phyloP scores from a whole-genome alignment of 2,797 vertebrate species.

The Acanthiza pusilla region DNA sequence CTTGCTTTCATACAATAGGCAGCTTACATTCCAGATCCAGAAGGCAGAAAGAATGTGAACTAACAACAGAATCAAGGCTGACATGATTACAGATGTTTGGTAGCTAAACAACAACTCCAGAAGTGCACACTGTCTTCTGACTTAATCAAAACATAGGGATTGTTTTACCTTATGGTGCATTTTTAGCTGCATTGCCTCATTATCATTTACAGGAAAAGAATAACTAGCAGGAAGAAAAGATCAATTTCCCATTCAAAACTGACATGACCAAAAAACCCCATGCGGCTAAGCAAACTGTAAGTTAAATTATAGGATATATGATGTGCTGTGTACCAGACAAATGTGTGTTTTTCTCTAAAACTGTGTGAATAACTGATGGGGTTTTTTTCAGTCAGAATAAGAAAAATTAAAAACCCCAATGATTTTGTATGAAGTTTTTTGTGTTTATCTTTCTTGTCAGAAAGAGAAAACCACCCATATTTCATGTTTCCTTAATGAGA shows the following conservation, averaged over 20 bases:
- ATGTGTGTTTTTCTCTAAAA: neutral
- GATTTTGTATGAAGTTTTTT: neutral
- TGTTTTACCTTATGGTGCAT: neutral
- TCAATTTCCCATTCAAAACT: conserved; percentile 7
- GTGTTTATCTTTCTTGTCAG: neutral
- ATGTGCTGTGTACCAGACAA: neutral
- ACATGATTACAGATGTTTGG: neutral
- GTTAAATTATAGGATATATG: conserved; percentile 34
- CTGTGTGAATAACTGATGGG: neutral
- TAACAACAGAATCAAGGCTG: neutral
- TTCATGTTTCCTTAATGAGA: neutral
- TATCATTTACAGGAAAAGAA: conserved; percentile 31
- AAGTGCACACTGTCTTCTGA: neutral
- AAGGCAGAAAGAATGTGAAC: neutral
- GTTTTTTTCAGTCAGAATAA: neutral
- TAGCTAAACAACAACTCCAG: neutral
- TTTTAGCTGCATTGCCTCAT: neutral
- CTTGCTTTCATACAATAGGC: neutral
- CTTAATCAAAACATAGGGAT: neutral
- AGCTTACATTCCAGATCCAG: neutral
- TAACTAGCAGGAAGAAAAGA: conserved; percentile 22
- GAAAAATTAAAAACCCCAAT: neutral
- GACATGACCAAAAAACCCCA: neutral
- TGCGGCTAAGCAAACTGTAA: neutral
- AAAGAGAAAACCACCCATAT: neutral